Base-by-base conservation (phyloP, 2,888 invertebrate species). In the Trichacis sp. region DNA sequence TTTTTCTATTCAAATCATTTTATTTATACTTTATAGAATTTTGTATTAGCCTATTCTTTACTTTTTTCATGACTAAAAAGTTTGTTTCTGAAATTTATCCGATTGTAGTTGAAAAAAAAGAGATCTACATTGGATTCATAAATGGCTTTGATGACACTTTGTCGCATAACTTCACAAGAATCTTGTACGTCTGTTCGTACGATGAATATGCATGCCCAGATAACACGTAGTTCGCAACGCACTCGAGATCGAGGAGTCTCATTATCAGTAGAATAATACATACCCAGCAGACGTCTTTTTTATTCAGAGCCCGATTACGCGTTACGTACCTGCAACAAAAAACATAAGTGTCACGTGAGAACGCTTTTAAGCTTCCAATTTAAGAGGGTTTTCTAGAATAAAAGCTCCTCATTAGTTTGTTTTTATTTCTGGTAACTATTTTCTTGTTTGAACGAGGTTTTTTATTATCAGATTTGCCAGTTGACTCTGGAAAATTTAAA, bases 151-250 rank as follows among this genome's bases (percentile, higher is more conserved):
- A 19, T 43, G 48, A 24, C 36, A 42, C 47, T 30, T 46, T 18
- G n/a, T 38, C 24, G 40, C 30, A 20, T n/a, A 11, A 12, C 48
- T 30, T 30, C 17, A 30, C 29, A 18, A 48, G 5, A 15, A 9
- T 30, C 29, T 4, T 30, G 17, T 15, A 15, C 42, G 12, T 18
- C 29, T 47, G 19, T 47, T 24, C 30, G 14, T 43, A 24, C 29
- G n/a, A 18, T 30, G 43, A 19, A 33, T 45, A 53, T 45, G 48
- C 47, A 36, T 38, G 24, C 14, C 11, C 29, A 38, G 48, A 45
- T 57, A 63, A 49, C 53, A 57, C 38, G 42, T 17, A 33, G 47
- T 49, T 57, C 42, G 57, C 29, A 57, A 49, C 57, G 52, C 57
- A 49, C 53, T 49, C 24, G 54, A 63, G 49, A 49, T 47, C 33